These are phyloP conservation scores for Engystomops pustulosus DNA, from an alignment of 2,113 vertebrate genomes.

Conservation along the genomic window DNA sequence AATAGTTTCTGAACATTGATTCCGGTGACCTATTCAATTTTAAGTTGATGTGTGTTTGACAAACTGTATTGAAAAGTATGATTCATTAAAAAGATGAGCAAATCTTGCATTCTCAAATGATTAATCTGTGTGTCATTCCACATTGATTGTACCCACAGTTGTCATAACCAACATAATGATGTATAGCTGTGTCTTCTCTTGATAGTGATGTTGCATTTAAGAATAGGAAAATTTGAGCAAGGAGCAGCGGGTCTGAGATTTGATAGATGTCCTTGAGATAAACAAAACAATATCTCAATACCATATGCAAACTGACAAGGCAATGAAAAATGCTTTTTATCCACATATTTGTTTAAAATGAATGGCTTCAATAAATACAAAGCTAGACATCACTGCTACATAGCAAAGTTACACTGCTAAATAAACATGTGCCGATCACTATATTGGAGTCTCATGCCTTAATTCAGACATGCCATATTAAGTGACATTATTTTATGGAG, in stretches of 20 bases:
- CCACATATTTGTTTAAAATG: conserved; percentile 17
- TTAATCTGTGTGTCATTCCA: conserved; percentile 18
- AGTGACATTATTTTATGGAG: no score
- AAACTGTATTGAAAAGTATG: conserved; percentile 63
- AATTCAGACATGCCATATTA: no score
- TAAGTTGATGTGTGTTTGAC: conserved; percentile 36
- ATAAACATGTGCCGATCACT: not conserved
- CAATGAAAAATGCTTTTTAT: conserved; percentile 28
- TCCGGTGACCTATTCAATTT: not conserved
- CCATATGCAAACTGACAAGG: conserved; percentile 42
- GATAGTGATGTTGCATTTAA: conserved; percentile 55
- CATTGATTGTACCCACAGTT: conserved; percentile 48
- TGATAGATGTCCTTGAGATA: conserved; percentile 54
- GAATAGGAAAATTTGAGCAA: conserved; percentile 40
- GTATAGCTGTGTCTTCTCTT: conserved; percentile 49
- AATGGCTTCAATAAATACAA: conserved; percentile 5
- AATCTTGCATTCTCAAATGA: conserved; percentile 55
- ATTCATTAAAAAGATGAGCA: conserved; percentile 52
- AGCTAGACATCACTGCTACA: conserved; percentile 10
- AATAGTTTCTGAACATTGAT: not conserved
- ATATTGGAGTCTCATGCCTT: not conserved
- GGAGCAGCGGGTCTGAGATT: conserved; percentile 19
- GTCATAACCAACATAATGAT: conserved; percentile 53
- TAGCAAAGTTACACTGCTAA: not conserved
- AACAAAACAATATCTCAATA: conserved; percentile 47